Evolutionary conservation across 2,113 vertebrate genomes (phyloP), one percentile per base, ranked within the genome.

Genomic region (Nerophis ophidion): DNA sequence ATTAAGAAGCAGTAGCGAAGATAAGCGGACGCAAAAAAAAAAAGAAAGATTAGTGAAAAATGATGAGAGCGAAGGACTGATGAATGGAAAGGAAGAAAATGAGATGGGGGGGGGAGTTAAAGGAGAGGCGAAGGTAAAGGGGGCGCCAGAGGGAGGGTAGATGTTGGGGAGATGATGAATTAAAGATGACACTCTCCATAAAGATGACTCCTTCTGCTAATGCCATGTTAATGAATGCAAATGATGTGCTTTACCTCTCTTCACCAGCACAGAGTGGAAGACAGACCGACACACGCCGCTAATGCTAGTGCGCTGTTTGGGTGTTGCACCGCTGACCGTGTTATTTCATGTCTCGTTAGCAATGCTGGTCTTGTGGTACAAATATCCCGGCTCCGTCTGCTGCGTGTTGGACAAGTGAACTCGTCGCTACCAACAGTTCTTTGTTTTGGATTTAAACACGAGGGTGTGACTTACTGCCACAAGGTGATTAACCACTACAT

Each of bases 141-240:
- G 65, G 64, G 63, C 70, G 76, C 1, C 58, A 65, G 55, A 66
- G 60, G 45, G 40, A 55, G 51, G 56, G 17, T 38, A 59, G 68
- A 48, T 54, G 75, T 68, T 62, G 57, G 74, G 76, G 82, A 84
- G 84, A 83, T 80, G 85, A 89, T 86, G 83, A 88, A 89, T 89
- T 88, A 89, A 88, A 88, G 85, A 89, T 88, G 85, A 81, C 84
- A 81, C 81, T 86, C 79, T 81, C 80, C 76, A 14, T 84, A 81
- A 88, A 85, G 86, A 87, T 86, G 81, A 81, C 81, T 82, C 81
- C 80, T 74, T 84, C 84, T 80, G 77, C 81, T 88, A 88, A 88
- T 88, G 83, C 74, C 79, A 88, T 88, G 86, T 80, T 89, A 88
- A 89, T 87, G 84, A 83, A 88, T 87, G 86, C 84, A 87, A 88